Base-by-base conservation (phyloP, 2,888 invertebrate genomes). In the Trimorus sp. region DNA sequence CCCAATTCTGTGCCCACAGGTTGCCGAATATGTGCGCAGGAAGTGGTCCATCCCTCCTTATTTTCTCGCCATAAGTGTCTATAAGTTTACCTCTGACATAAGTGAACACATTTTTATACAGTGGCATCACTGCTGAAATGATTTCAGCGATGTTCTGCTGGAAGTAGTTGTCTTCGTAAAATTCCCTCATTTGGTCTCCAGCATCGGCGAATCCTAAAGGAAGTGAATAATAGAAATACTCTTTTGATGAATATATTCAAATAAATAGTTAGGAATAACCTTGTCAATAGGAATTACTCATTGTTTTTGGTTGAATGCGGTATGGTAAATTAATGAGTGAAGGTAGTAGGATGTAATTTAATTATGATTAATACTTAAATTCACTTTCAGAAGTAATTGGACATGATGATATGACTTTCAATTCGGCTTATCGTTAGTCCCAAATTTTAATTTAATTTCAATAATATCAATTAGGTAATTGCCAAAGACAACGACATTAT, bases 1-100 rank as follows among this genome's bases (percentile, higher is more conserved):
- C 94, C 97, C 97, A 97, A 86, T 95, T 95, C 89, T 97, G 97
- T 0, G 95, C 95, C 97, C 97, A 97, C 94, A 97, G 94, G 91
- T 97, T 96, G 12, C 97, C 97, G 12, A 98, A 90, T 12, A 98
- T 89, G 92, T 98, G 97, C 0, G 96, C 96, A 0, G 98, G 97
- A 70, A 98, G 94, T 0, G 97, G 96, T 0, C 97, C 97, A 76
- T 95, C 95, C 4, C 92, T 90, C 26, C 94, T 91, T 0, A 95
- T 92, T 58, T 93, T 92, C 26, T 93, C 93, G 0, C 95, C 95
- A 85, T 96, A 96, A 53, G 93, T 89, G 68, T 94, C 93, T 7
- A 94, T 92, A 26, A 98, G 91, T 83, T 94, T 94, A 42, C 94
- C 92, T 53, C 97, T 92, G 0, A 97, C 97, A 85, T 96, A 98